These are phyloP conservation scores for Tetragonula carbonaria DNA, from an alignment of 2,888 invertebrate species.

Conservation along the genomic window DNA sequence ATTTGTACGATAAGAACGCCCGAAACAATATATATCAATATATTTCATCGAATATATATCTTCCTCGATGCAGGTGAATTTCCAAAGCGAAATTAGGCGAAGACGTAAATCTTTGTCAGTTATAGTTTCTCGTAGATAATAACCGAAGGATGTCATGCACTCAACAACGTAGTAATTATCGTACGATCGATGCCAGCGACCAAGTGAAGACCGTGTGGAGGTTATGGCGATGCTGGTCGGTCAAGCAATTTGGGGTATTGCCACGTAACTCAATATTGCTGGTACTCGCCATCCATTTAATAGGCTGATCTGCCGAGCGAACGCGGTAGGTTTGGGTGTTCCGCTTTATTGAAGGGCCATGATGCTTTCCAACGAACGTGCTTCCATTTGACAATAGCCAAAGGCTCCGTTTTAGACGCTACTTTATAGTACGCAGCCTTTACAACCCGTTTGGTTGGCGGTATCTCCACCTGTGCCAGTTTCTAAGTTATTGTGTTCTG, in stretches of 20 bases:
- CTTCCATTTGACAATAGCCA: constrained; percentile 40
- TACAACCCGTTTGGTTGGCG: background rate
- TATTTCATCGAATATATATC: background rate
- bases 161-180: constrained; percentile 61
- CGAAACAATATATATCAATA: too few species aligned
- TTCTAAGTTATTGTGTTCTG: background rate
- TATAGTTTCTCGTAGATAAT: constrained; percentile 25
- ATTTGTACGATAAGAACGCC: too few species aligned
- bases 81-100: background rate
- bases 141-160: constrained; percentile 41
- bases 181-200: constrained; percentile 61
- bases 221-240: constrained; percentile 54
- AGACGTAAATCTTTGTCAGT: constrained; percentile 26
- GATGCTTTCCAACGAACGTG: constrained; percentile 45
- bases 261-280: constrained; percentile 77
- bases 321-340: constrained; percentile 42
- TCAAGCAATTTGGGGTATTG: constrained; percentile 76
- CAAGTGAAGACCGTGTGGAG: constrained; percentile 53
- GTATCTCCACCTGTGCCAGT: constrained; percentile 3
- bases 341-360: constrained; percentile 43
- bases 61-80: background rate
- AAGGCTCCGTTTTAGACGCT: constrained; percentile 24
- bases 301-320: constrained; percentile 68
- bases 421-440: constrained; percentile 7
- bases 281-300: constrained; percentile 75